Evolutionary conservation across 2,113 vertebrate genomes (phyloP), one percentile per base, ranked within the genome.

Genomic region (Chroicocephalus ridibundus): DNA sequence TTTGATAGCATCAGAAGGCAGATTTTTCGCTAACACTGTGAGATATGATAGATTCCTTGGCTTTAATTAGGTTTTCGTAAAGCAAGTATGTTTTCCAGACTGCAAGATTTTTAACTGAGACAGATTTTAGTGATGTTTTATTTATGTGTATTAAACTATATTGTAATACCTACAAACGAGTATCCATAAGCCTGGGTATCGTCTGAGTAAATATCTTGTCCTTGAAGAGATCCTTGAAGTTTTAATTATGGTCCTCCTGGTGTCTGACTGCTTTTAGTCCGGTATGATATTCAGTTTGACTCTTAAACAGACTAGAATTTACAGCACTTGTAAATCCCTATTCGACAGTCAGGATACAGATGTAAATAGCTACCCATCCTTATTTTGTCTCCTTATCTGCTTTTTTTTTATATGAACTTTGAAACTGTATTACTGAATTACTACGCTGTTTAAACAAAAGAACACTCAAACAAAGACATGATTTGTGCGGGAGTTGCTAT

Each of bases 351-450:
- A 86, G 32, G 26, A 74, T 60, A 52, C 42, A 93, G 36, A 22
- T 60, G 47, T 80, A 83, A 86, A 85, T 74, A 92, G 25, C 17
- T 71, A 25, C 8, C 1, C 22, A 70, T 81, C 40, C 49, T 65
- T 85, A 31, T 55, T 90, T 82, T 88, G 29, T 62, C 22, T 82
- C 51, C n/a, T 69, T 91, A 77, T 40, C 42, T 82, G 36, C 49
- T 90, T 84, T 88, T 29, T 90, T 49, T 97, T 95, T 88, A 74
- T 47, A n/a, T 94, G 44, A 90, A 52, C 26, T 88, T 83, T 77
- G 58, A 82, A 93, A 77, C 46, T 68, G 51, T 88, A 61, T 93
- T 92, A 72, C 57, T 94, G 58, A 94, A 79, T 72, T 88, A 70
- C 25, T 93, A 36, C 68, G 58, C 51, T 90, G 76, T 93, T 97